Base-by-base conservation (phyloP, 2,797 vertebrate genomes). In the Sebastes trivittatus region DNA sequence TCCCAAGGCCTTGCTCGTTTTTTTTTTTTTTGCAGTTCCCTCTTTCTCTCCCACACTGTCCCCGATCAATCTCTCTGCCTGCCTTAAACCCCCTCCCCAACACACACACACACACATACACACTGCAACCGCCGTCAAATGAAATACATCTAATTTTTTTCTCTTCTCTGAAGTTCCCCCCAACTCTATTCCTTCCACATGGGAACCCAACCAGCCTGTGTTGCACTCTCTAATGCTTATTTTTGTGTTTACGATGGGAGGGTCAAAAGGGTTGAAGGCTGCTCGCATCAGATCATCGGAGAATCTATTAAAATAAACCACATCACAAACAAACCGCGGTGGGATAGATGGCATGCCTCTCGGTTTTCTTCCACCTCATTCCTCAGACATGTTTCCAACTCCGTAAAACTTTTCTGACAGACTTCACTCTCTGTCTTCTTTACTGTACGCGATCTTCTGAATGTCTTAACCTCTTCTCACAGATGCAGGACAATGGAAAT, bases 1-100 rank as follows among this genome's bases (percentile, higher is more conserved):
- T 91, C 87, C 82, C 89, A 92, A 94, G 91, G 88, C 80, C 89
- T 86, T 75, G 46, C 78, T 61, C 16, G 64, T 79, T 70, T 75
- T 18, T 46, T 3, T 76, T 62, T 76, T 74, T 83, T 84, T 77
- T 86, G 32, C 78, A 81, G 13, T 89, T 91, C 87, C 79, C 77
- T 84, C 66, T 77, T 84, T 88, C 86, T 89, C 91, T 90, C 87
- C 87, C 90, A 91, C 91, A 91, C 87, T 89, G 88, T 89, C 86
- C 86, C 87, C 82, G 71, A 94, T 93, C 93, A 92, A 89, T 92
- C 86, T 32, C 74, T 60, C 73, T 72, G 70, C 52, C 80, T 78
- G 62, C 76, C 71, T 70, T 54, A 55, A 78, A 54, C 56, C 73
- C 34, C 74, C 30, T 11, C 68, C 72, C 52, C 42, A 22, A 49